Percentiles rank a stretch among this genome's conserved stretches.
Conservation (phyloP, 2,797 vertebrate species). For the Petrocephalus sullivani region DNA sequence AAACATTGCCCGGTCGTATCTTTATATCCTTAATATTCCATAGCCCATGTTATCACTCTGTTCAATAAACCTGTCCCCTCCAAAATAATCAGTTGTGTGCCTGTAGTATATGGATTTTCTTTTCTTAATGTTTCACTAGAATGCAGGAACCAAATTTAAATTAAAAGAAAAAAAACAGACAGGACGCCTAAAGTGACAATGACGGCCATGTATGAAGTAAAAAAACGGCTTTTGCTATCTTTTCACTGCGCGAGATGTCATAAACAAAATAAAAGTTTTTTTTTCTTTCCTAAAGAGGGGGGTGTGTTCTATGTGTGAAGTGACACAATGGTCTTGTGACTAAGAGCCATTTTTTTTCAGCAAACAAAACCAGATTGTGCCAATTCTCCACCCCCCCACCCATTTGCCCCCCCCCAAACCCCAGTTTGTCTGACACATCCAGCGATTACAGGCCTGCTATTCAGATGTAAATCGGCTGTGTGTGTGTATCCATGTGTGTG, state of each 20-base stretch:
- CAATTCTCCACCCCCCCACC: conserved; percentile 42
- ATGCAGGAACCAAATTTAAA: conserved; percentile 22
- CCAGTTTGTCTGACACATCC: conserved; percentile 66
- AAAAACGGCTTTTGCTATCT: conserved; percentile 75
- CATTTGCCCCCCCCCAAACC: conserved; percentile 28
- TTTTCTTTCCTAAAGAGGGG: conserved; percentile 38
- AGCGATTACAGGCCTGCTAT: conserved; percentile 66
- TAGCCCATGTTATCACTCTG: conserved; percentile 54
- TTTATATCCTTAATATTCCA: conserved; percentile 37
- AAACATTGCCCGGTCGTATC: background rate
- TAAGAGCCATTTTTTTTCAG: conserved; percentile 64
- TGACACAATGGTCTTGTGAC: conserved; percentile 77
- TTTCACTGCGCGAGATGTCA: conserved; percentile 69
- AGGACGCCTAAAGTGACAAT: conserved; percentile 50
- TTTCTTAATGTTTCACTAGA: conserved; percentile 36
- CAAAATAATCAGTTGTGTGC: conserved; percentile 53
- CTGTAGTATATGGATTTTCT: conserved; percentile 38
- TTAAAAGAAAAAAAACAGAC: conserved; percentile 27
- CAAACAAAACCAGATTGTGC: conserved; percentile 66
- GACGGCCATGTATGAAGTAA: conserved; percentile 67
- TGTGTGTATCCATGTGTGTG: background rate
- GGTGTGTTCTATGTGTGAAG: conserved; percentile 63
- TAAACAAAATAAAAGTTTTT: conserved; percentile 63
- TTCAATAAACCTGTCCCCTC: conserved; percentile 63
- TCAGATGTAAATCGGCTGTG: conserved; percentile 70